phyloP scores from a whole-genome alignment of 2,797 vertebrate genomes.

The Schizopygopsis malacanthus region DNA sequence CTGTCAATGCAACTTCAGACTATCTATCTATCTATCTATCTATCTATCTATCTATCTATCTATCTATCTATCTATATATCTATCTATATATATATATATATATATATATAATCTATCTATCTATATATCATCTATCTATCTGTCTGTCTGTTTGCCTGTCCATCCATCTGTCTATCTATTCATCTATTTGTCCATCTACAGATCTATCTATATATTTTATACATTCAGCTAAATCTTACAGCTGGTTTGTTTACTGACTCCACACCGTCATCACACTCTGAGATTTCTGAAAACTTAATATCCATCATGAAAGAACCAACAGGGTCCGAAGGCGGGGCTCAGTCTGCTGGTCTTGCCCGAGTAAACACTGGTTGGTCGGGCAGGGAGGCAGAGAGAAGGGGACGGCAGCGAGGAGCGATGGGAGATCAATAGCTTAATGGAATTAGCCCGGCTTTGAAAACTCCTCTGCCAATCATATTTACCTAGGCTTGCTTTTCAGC shows the following conservation, averaged over 20 bases:
- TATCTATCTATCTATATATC: not conserved
- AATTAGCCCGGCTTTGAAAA: slow-evolving; percentile 83
- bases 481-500: slow-evolving; percentile 73
- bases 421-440: slow-evolving; percentile 83
- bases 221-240: slow-evolving; percentile 39
- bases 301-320: slow-evolving; percentile 58
- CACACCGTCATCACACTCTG: slow-evolving; percentile 55
- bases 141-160: too few species aligned
- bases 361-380: slow-evolving; percentile 69
- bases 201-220: slow-evolving; percentile 9
- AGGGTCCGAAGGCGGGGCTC: slow-evolving; percentile 53
- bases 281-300: slow-evolving; percentile 69
- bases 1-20: too few species aligned
- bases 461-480: slow-evolving; percentile 82
- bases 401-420: slow-evolving; percentile 58
- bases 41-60: too few species aligned
- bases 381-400: slow-evolving; percentile 59
- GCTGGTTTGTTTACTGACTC: slow-evolving; percentile 64
- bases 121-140: not conserved
- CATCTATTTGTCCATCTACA: not conserved
- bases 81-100: not conserved
- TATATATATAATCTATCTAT: too few species aligned
- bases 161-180: too few species aligned
- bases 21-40: not conserved
- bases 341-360: slow-evolving; percentile 64